Percentiles rank a stretch among this genome's conserved stretches.
phyloP scores from a whole-genome alignment of 2,797 vertebrate species.

The Sebastes elongatus region DNA sequence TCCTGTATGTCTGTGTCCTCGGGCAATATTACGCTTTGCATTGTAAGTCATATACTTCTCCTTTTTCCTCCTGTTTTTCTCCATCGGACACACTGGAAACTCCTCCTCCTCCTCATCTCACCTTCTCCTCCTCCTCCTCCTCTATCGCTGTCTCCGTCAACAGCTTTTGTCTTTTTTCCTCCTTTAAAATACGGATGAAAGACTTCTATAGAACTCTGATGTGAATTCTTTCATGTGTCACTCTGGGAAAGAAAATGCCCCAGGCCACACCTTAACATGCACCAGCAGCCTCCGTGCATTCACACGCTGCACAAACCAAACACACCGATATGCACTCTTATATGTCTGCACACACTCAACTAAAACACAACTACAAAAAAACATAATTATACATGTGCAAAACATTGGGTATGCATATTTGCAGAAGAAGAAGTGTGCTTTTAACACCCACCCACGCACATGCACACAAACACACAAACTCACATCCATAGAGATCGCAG shows the following conservation, averaged over 20 bases:
- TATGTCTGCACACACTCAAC: not conserved
- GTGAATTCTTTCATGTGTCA: constrained; percentile 41
- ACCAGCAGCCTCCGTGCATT: not conserved
- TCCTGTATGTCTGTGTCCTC: constrained; percentile 59
- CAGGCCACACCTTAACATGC: constrained; percentile 9
- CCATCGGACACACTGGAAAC: constrained; percentile 58
- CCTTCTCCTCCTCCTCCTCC: constrained; percentile 1
- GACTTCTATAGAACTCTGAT: constrained; percentile 18
- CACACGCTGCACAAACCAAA: not conserved
- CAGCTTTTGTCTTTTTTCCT: constrained; percentile 15
- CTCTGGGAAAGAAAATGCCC: not conserved
- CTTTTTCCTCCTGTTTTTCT: constrained; percentile 11
- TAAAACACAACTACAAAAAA: not conserved
- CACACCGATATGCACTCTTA: not conserved
- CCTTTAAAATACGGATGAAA: constrained; percentile 35
- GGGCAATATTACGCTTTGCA: constrained; percentile 40
- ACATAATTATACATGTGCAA: not conserved
- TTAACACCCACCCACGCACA: not conserved
- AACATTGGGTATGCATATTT: not conserved
- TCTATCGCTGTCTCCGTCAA: not conserved
- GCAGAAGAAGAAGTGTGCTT: not conserved
- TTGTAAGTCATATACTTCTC: constrained; percentile 27
- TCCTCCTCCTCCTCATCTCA: constrained; percentile 51
- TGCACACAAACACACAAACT: not conserved
- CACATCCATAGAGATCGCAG: not conserved